A percentile compares a stretch with the other conserved stretches of the same genome.
Conservation (phyloP, 1,140 invertebrate species). For the Ceratosolen fusciceps region DNA sequence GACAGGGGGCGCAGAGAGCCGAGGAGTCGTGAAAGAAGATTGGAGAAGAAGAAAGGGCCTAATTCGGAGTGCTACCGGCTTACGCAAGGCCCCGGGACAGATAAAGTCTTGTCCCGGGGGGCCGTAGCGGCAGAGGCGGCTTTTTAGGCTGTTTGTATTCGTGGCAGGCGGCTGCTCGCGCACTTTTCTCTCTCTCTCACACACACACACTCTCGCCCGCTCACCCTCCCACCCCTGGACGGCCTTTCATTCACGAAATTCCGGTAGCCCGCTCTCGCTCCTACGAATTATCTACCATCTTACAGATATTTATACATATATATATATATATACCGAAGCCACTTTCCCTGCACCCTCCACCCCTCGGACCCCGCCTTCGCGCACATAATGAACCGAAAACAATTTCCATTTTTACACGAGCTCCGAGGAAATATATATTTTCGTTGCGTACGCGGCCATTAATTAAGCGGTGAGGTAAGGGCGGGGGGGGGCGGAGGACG, state of each 20-base stretch:
- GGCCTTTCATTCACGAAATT: conserved; percentile 57
- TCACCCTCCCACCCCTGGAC: conserved; percentile 5
- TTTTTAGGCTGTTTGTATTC: conserved; percentile 41
- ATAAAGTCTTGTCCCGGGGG: conserved; percentile 36
- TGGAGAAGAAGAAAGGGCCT: conserved; percentile 55
- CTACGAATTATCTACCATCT: conserved; percentile 41
- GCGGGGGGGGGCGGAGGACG: too few species aligned
- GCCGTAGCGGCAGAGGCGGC: conserved; percentile 5
- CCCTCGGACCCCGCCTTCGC: not conserved
- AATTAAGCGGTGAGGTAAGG: not conserved
- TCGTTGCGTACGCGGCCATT: not conserved
- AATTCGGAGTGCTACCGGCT: conserved; percentile 65
- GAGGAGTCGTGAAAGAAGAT: conserved; percentile 20
- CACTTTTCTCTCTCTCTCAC: not conserved
- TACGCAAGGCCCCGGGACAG: conserved; percentile 59
- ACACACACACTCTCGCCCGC: not conserved
- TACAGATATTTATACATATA: conserved; percentile 19
- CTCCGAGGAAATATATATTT: not conserved
- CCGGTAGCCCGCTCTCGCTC: conserved; percentile 41
- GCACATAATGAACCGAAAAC: not conserved
- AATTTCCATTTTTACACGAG: conserved; percentile 40
- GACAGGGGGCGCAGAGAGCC: not conserved
- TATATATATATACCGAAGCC: not conserved
- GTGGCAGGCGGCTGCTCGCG: conserved; percentile 28
- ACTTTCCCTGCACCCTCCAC: not conserved